Base-by-base conservation (phyloP, 2,113 vertebrate genomes). In the Arothron firmamentum region DNA sequence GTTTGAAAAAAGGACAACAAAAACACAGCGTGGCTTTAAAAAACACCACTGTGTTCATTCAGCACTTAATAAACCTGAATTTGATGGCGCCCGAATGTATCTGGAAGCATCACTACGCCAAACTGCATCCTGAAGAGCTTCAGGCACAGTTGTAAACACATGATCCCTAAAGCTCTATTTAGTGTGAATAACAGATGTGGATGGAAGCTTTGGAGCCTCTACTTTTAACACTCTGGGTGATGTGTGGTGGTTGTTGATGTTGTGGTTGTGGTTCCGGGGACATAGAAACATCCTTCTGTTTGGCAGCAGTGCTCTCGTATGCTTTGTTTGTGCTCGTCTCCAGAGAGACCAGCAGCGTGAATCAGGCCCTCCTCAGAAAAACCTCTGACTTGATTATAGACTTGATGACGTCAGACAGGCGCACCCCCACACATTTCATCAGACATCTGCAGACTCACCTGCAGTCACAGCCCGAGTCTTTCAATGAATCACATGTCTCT, bases 311-410 rank as follows among this genome's bases (percentile, higher is more conserved):
- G 64, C 17, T 67, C 21, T 62, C 55, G 56, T 62, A 63, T 25
- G 60, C 43, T 71, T 2, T 80, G 61, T 81, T 85, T 79, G 62
- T 66, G 45, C 61, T 73, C 16, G 51, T 84, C 74, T 73, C 82
- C 75, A 49, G 23, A 61, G 75, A 63, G 79, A 86, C 78, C 21
- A 17, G 55, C 21, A 2, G 10, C 34, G 47, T 79, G 75, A 80
- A 70, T 76, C 66, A 75, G 52, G 59, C 2, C 8, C 21, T 0
- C 8, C 31, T 5, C 23, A 14, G 19, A 28, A 42, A 66, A 56
- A 5, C 65, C 31, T 43, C 71, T 71, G 80, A 72, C 70, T 21
- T 47, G 48, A 23, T 5, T 54, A 52, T 51, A 54, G 19, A 31
- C 15, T 38, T n/a, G 0, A 45, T 6, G 7, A 21, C 34, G 48